phyloP scores from a whole-genome alignment of 2,888 invertebrate genomes.

The Diarsia brunnea region DNA sequence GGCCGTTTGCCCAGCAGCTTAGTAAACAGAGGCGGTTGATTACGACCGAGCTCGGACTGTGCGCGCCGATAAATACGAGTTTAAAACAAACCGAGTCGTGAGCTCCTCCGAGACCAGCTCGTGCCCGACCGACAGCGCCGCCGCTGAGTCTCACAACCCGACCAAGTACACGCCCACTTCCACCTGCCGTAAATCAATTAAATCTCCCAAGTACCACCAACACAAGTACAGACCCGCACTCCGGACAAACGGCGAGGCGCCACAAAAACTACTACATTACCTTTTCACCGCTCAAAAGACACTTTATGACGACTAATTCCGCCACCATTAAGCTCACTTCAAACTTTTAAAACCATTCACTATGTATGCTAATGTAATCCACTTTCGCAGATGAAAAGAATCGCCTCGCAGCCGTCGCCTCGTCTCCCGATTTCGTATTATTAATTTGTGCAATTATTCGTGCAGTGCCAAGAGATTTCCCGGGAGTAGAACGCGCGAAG shows the following conservation, averaged over 20 bases:
- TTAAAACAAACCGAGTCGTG: conserved; percentile 72
- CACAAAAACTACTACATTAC: conserved; percentile 71
- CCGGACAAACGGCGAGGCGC: conserved; percentile 46
- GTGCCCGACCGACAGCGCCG: conserved; percentile 56
- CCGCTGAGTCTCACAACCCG: conserved; percentile 48
- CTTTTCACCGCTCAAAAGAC: conserved; percentile 56
- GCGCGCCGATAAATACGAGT: conserved; percentile 75
- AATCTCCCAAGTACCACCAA: conserved; percentile 75
- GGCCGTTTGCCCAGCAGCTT: conserved; percentile 57
- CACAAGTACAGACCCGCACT: conserved; percentile 50
- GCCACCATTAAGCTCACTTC: conserved; percentile 68
- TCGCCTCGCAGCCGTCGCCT: conserved; percentile 67
- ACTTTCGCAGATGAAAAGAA: conserved; percentile 77
- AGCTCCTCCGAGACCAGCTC: conserved; percentile 65
- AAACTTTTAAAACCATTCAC: conserved; percentile 69
- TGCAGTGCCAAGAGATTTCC: conserved; percentile 84
- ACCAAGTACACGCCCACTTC: conserved; percentile 63
- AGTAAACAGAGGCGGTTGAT: conserved; percentile 69
- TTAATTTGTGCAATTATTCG: conserved; percentile 87
- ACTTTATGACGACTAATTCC: conserved; percentile 69
- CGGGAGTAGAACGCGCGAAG: conserved; percentile 79
- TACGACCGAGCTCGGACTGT: conserved; percentile 64
- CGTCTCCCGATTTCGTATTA: conserved; percentile 82
- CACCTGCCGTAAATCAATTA: conserved; percentile 83
- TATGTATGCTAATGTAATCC: conserved; percentile 78